These are phyloP conservation scores for Chouioia cunea DNA, from an alignment of 2,888 invertebrate species.

Conservation along the genomic window DNA sequence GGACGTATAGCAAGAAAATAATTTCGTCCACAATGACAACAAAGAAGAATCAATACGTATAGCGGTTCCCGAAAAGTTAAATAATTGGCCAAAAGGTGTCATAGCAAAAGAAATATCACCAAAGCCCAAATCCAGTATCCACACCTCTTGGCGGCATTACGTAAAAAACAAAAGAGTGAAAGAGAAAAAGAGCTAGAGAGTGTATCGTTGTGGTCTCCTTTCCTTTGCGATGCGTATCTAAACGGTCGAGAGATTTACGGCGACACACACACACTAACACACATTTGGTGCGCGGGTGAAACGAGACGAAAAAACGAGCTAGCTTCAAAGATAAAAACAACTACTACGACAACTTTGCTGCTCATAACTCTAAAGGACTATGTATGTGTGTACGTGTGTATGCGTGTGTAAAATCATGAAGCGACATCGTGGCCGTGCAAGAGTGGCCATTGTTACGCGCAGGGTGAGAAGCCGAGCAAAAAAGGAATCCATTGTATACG, in stretches of 20 bases:
- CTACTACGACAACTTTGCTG: not conserved
- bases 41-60: no score
- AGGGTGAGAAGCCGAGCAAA: constrained; percentile 48
- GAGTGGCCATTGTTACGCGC: constrained; percentile 53
- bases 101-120: no score
- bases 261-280: constrained; percentile 10
- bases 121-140: no score
- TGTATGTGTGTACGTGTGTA: not conserved
- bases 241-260: constrained; percentile 33
- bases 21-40: no score
- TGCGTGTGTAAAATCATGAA: constrained; percentile 27
- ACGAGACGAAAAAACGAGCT: not conserved
- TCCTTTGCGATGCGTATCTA: constrained; percentile 23
- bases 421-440: constrained; percentile 41
- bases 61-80: no score
- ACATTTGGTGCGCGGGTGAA: not conserved
- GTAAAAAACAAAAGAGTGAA: no score
- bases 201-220: no score
- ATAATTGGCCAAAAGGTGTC: no score
- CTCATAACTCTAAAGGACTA: constrained; percentile 14
- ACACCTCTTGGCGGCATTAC: no score
- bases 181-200: no score
- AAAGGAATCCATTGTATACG: constrained; percentile 56
- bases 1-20: no score
- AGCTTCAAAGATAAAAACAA: not conserved